Evolutionary conservation across 2,888 invertebrate genomes (phyloP), one percentile per base, ranked within the genome.

Genomic region (Tillus elongatus): DNA sequence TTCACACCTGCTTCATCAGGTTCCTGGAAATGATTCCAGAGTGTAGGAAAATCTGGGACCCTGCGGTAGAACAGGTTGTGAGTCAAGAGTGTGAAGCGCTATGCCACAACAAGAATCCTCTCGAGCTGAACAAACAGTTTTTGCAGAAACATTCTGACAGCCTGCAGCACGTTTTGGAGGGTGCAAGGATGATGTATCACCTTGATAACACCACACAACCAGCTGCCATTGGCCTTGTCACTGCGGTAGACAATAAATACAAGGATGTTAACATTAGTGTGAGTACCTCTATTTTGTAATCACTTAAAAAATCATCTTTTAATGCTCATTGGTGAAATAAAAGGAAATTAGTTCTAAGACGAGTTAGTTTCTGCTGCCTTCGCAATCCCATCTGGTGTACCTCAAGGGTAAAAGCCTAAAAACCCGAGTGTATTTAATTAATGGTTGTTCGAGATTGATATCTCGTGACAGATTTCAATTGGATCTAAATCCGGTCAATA

Each of bases 1-100:
- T 97, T 37, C 93, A 93, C 69, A 78, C 83, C 57, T 91, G 91
- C 63, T 69, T 90, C 51, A 77, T 91, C 49, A 79, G 85, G 51
- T 90, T 90, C 68, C 72, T 75, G 50, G 71, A 72, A 52, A 67
- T 71, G 47, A 64, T 71, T 36, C 61, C 61, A 30, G 60, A 60
- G 28, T 57, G 65, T 40, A 62, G 62, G 39, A 57, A 63, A 39
- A 58, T 56, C 12, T 64, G 70, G 51, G 71, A 72, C 41, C 64
- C 69, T 12, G 61, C 69, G 2, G 69, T 74, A 3, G 62, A 63
- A 27, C 66, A 72, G 45, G 75, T 76, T 9, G 61, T 74, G 13
- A 56, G 63, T 32, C 63, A 63, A 30, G 71, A 75, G 35, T 67
- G 71, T 34, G 69, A 73, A 39, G 64, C 66, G 13, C 66, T 77